Conservation (phyloP, 2,797 vertebrate genomes). For the Cryptoprocta ferox region DNA sequence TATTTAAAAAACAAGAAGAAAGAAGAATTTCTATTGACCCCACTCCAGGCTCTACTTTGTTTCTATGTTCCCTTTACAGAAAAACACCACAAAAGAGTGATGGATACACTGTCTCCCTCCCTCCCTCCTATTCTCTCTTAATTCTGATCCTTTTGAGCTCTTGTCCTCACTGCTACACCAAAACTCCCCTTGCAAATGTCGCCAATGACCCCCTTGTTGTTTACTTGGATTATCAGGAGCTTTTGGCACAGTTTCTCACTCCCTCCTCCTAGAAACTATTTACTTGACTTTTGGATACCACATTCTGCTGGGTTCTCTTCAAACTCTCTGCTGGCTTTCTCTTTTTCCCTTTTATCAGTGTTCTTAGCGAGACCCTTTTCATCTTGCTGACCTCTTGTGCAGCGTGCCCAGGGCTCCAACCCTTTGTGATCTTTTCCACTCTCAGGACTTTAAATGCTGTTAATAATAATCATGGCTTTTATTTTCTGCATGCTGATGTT, state of each 20-base stretch:
- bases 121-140: neutral
- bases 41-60: neutral
- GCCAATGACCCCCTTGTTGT: neutral
- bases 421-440: neutral
- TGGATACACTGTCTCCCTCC: neutral
- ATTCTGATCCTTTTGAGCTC: neutral
- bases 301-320: neutral
- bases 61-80: neutral
- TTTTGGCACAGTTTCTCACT: constrained; percentile 25
- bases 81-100: neutral
- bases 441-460: neutral
- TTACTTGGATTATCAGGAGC: neutral
- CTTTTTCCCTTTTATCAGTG: fast-evolving
- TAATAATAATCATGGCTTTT: neutral
- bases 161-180: neutral
- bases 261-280: neutral
- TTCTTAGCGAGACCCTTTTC: neutral
- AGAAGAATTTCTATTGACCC: neutral
- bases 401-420: neutral
- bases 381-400: neutral
- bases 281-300: neutral
- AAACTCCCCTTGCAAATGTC: neutral
- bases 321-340: neutral
- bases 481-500: neutral
- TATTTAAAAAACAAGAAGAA: neutral